These are phyloP conservation scores for Vulpes vulpes DNA, from an alignment of 2,113 vertebrate genomes.

Conservation along the genomic window DNA sequence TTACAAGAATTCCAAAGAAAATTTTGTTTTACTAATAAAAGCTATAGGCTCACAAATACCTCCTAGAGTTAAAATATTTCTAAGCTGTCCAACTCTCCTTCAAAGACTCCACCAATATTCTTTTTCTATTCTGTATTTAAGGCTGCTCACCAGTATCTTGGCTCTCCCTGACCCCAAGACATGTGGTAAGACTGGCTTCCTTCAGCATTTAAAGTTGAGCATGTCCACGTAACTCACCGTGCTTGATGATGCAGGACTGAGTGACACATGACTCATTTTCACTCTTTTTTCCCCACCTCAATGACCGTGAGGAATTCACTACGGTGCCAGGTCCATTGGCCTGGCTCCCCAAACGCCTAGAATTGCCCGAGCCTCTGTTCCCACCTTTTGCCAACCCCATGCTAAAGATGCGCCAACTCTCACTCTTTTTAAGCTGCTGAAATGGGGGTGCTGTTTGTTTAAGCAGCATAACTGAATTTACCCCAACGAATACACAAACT, in stretches of 20 bases:
- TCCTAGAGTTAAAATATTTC: not conserved
- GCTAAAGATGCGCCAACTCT: not conserved
- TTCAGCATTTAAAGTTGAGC: not conserved
- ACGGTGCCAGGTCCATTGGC: not conserved
- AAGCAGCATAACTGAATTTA: not conserved
- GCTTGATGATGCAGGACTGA: not conserved
- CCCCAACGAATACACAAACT: not conserved
- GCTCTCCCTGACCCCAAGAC: not conserved
- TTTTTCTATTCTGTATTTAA: not conserved
- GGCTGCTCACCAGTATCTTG: not conserved
- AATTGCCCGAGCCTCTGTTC: not conserved
- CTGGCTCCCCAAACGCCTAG: not conserved
- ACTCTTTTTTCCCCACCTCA: not conserved
- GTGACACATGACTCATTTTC: not conserved
- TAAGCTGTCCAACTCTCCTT: not conserved
- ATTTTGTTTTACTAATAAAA: not conserved
- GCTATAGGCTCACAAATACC: not conserved
- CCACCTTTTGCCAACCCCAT: not conserved
- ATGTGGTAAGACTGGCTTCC: not conserved
- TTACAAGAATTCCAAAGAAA: not conserved
- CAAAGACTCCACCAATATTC: not conserved
- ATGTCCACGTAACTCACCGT: not conserved
- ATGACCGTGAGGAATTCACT: not conserved
- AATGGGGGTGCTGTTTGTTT: not conserved
- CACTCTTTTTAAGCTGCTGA: not conserved